A percentile compares a stretch with the other conserved stretches of the same genome.
These are phyloP conservation scores for Coendou prehensilis DNA, from an alignment of 2,797 vertebrate genomes.

Conservation along the genomic window DNA sequence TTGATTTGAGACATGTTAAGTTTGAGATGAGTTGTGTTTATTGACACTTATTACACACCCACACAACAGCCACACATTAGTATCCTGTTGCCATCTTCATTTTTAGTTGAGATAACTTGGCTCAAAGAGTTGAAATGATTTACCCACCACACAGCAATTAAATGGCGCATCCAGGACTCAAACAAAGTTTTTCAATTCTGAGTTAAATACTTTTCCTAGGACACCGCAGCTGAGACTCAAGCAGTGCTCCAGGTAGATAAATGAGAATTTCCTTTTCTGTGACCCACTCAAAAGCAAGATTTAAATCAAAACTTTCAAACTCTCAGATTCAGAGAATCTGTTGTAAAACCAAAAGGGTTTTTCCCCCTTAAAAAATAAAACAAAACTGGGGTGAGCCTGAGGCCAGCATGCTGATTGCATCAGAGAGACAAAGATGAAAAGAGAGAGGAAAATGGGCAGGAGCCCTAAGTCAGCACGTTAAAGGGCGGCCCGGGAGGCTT, in stretches of 20 bases:
- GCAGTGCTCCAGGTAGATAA: not conserved
- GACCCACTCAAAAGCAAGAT: not conserved
- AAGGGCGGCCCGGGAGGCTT: constrained; percentile 85
- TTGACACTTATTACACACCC: no score
- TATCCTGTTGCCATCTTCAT: not conserved
- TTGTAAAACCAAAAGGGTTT: constrained; percentile 51
- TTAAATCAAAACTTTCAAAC: constrained; percentile 45
- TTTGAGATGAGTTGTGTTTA: not conserved
- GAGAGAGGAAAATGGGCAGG: constrained; percentile 85
- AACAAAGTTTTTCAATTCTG: not conserved
- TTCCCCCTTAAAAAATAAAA: constrained; percentile 69
- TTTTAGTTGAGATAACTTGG: not conserved
- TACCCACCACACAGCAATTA: not conserved
- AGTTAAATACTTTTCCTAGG: not conserved
- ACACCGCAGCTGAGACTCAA: not conserved
- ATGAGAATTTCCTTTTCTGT: not conserved
- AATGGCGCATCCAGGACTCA: not conserved
- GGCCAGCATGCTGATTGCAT: constrained; percentile 86
- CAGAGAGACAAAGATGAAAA: constrained; percentile 87
- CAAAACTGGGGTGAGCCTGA: constrained; percentile 86
- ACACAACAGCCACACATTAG: not conserved
- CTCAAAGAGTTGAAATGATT: not conserved
- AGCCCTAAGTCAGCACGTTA: constrained; percentile 88
- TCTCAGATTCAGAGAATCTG: constrained; percentile 13
- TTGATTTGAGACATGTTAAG: not conserved